Evolutionary conservation across 2,888 invertebrate genomes (phyloP).

Genomic region (Monochamus alternatus): DNA sequence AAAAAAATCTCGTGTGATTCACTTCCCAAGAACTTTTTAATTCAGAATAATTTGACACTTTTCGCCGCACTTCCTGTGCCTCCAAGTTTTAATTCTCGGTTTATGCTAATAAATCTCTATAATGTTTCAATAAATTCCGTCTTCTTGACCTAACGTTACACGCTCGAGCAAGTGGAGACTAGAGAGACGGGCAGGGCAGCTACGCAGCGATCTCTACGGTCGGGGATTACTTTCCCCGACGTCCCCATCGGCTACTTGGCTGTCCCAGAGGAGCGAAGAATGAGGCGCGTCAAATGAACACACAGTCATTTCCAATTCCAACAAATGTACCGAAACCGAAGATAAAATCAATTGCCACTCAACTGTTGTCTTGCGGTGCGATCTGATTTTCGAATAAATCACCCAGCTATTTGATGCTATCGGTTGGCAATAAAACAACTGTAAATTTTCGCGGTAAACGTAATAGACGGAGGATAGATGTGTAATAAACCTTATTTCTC

Average conservation of each 20-base stretch:
- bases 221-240: conserved; percentile 37
- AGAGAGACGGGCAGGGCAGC: conserved; percentile 40
- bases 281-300: conserved; percentile 59
- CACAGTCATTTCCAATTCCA: conserved; percentile 62
- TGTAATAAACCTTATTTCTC: conserved; percentile 28
- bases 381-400: conserved; percentile 64
- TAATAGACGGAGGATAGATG: conserved; percentile 31
- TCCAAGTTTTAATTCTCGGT: too few species aligned
- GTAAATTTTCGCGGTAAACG: conserved; percentile 46
- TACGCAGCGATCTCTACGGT: conserved; percentile 19
- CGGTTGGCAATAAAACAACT: conserved; percentile 49
- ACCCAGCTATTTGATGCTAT: conserved; percentile 57
- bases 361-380: conserved; percentile 58
- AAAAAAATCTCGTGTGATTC: too few species aligned
- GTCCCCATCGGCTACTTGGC: conserved; percentile 54
- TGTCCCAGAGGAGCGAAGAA: conserved; percentile 51
- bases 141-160: conserved; percentile 55
- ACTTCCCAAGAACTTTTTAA: too few species aligned
- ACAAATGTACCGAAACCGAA: conserved; percentile 63
- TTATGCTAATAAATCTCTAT: neutral
- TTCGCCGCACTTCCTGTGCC: too few species aligned
- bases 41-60: too few species aligned
- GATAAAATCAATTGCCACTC: conserved; percentile 66
- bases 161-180: conserved; percentile 62
- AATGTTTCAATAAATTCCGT: conserved; percentile 48